Conservation (phyloP, 2,113 vertebrate species). For the Capra hircus region DNA sequence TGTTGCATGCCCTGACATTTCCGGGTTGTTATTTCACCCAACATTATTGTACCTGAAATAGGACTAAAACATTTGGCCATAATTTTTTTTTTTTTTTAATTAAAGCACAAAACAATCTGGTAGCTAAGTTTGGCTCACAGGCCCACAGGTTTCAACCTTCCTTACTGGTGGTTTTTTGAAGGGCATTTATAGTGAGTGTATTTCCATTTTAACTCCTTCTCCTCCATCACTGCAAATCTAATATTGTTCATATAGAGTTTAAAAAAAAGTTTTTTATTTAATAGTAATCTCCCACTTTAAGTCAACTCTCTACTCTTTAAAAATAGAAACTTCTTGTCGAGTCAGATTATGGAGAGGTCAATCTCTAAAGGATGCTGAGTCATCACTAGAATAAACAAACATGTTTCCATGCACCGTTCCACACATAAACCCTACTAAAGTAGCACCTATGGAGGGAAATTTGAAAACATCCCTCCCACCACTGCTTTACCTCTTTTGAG, state of each 20-base stretch:
- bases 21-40: not conserved
- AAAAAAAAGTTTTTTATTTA: not conserved
- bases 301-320: not conserved
- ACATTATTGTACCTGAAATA: not conserved
- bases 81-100: no score
- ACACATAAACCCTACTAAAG: not conserved
- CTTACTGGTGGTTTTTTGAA: not conserved
- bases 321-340: not conserved
- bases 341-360: not conserved
- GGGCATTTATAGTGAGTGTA: not conserved
- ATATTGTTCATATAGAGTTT: not conserved
- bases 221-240: not conserved
- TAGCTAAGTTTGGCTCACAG: not conserved
- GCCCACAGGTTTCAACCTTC: not conserved
- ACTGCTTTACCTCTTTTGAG: not conserved
- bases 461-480: not conserved
- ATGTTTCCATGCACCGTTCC: not conserved
- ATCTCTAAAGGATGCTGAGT: not conserved
- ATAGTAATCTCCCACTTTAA: not conserved
- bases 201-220: not conserved
- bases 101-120: not conserved
- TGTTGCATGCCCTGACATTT: not conserved
- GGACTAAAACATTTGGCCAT: not conserved
- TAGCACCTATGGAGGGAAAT: not conserved
- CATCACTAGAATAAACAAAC: not conserved